phyloP scores from a whole-genome alignment of 2,113 vertebrate genomes.

The Tragelaphus buxtoni region DNA sequence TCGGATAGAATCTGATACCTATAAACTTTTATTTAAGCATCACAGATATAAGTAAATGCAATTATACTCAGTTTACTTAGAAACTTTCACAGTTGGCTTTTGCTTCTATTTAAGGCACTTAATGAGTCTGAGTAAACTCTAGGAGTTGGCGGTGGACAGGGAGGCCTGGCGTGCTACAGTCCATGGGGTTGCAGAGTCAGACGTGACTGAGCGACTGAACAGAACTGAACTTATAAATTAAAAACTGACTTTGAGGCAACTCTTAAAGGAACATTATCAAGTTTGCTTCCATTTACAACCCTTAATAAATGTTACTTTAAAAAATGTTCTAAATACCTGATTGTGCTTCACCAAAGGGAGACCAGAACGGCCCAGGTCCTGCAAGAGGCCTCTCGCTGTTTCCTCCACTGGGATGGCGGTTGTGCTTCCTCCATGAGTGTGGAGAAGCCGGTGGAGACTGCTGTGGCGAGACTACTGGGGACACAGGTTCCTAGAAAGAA shows the following conservation, averaged over 20 bases:
- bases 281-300: not conserved
- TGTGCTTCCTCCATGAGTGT: conserved; percentile 95
- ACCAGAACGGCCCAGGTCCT: conserved; percentile 90
- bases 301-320: not conserved
- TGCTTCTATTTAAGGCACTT: not conserved
- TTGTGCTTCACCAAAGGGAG: conserved; percentile 93
- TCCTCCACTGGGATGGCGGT: conserved; percentile 93
- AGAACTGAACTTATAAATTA: not conserved
- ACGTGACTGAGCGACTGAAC: not conserved
- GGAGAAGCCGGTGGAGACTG: conserved; percentile 97
- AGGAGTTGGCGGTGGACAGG: not conserved
- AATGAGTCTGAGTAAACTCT: conserved; percentile 51
- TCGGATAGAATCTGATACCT: not conserved
- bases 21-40: not conserved
- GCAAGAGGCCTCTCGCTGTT: conserved; percentile 86
- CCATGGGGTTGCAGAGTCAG: not conserved
- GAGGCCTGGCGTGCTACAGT: not conserved
- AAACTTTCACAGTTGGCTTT: not conserved
- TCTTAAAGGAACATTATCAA: conserved; percentile 6
- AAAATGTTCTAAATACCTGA: conserved; percentile 82
- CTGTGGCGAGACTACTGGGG: conserved; percentile 95
- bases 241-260: not conserved
- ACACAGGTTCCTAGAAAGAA: conserved; percentile 90
- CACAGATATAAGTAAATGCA: not conserved
- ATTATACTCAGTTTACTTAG: not conserved